A percentile compares a stretch with the other conserved stretches of the same genome.
Conservation (phyloP, 2,888 invertebrate species). For the Acleris holmiana region DNA sequence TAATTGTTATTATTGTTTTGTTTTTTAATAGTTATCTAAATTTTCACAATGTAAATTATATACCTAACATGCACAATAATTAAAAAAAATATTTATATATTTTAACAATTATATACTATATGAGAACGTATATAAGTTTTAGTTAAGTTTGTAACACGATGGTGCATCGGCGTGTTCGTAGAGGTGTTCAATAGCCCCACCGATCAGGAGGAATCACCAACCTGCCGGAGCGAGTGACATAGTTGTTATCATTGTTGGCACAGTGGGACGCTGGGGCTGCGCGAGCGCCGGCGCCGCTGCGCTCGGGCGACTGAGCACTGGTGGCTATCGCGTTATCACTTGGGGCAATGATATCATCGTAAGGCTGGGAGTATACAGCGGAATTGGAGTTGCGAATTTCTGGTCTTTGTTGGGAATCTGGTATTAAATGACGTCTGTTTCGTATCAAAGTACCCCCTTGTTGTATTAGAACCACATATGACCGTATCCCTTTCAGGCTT, state of each 20-base stretch:
- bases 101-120: too few species aligned
- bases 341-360: slow-evolving; percentile 5
- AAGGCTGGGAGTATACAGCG: neutral
- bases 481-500: neutral
- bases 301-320: neutral
- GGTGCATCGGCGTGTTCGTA: too few species aligned
- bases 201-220: too few species aligned
- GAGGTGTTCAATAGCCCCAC: too few species aligned
- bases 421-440: neutral
- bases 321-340: slow-evolving; percentile 1
- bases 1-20: too few species aligned
- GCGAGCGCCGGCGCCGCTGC: neutral
- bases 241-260: neutral
- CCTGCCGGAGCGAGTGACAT: too few species aligned
- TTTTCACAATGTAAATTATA: too few species aligned
- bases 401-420: neutral
- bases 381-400: neutral
- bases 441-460: neutral
- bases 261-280: neutral
- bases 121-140: too few species aligned
- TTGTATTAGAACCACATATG: neutral
- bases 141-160: too few species aligned
- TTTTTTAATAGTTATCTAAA: too few species aligned
- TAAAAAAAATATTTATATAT: too few species aligned
- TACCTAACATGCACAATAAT: too few species aligned